These are phyloP conservation scores for Manduca sexta DNA, from an alignment of 1,140 invertebrate species.

Conservation along the genomic window DNA sequence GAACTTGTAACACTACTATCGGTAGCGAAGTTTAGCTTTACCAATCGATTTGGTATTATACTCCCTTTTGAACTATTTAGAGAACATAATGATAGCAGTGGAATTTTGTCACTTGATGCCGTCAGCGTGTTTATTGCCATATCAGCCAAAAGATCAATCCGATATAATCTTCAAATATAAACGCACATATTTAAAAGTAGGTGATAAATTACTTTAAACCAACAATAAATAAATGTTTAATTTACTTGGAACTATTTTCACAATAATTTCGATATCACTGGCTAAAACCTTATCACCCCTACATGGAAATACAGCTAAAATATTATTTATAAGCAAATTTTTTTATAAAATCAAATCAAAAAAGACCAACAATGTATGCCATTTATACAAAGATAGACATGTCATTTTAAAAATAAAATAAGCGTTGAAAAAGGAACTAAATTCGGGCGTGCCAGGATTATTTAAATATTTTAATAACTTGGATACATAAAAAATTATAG, in stretches of 20 bases:
- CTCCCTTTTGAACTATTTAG: conserved; percentile 24
- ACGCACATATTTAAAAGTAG: neutral
- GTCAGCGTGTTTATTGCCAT: conserved; percentile 43
- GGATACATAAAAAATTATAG: neutral
- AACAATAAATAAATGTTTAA: neutral
- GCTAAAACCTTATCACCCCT: conserved; percentile 22
- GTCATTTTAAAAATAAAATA: too few species aligned
- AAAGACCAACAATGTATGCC: conserved; percentile 25
- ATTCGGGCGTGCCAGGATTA: too few species aligned
- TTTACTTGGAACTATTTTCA: conserved; percentile 21
- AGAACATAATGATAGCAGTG: conserved; percentile 16
- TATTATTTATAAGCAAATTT: conserved; percentile 22
- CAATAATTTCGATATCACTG: conserved; percentile 42
- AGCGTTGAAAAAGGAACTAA: too few species aligned
- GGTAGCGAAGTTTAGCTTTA: conserved; percentile 24
- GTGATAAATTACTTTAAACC: neutral
- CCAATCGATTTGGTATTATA: conserved; percentile 9
- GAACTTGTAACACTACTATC: conserved; percentile 17
- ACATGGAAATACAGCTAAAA: conserved; percentile 40
- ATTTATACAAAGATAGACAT: conserved; percentile 17
- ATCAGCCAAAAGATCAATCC: neutral
- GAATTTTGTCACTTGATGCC: conserved; percentile 15
- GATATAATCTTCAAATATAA: neutral
- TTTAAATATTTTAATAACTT: neutral
- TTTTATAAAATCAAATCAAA: conserved; percentile 21